Conservation (phyloP, 2,888 invertebrate species). For the Amphipoea oculea region DNA sequence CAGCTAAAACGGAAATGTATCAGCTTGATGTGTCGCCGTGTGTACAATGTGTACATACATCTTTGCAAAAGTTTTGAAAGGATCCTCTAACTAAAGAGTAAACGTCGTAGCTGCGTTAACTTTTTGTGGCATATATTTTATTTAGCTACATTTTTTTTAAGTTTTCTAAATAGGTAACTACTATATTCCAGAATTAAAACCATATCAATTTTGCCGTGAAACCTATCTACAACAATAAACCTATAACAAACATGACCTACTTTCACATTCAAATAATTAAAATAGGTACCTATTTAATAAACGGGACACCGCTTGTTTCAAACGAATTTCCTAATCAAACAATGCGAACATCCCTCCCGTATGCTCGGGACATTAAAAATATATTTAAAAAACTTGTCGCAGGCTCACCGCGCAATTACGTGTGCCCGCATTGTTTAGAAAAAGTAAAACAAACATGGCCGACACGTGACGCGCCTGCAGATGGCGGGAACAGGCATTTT, state of each 20-base stretch:
- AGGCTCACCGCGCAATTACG: constrained; percentile 62
- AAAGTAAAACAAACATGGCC: constrained; percentile 64
- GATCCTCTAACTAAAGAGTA: too few relatives aligned
- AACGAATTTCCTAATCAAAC: constrained; percentile 12
- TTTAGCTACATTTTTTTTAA: too few relatives aligned
- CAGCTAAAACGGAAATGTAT: too few relatives aligned
- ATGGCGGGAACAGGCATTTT: constrained; percentile 51
- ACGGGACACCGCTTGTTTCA: background rate
- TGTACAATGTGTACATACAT: too few relatives aligned
- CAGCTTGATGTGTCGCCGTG: too few relatives aligned
- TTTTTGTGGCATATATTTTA: too few relatives aligned
- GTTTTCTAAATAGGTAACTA: too few relatives aligned
- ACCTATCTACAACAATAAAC: background rate
- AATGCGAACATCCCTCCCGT: constrained; percentile 46
- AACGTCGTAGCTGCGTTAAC: too few relatives aligned
- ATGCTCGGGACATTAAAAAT: constrained; percentile 66
- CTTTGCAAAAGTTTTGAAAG: too few relatives aligned
- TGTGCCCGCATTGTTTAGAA: constrained; percentile 67
- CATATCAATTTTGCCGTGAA: too few relatives aligned
- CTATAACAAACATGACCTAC: background rate
- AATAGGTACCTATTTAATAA: background rate
- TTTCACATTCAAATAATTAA: background rate
- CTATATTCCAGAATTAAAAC: background rate
- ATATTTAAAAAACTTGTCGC: constrained; percentile 64
- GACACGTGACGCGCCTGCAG: constrained; percentile 59